Conservation (phyloP, 1,140 invertebrate genomes). For the Dendrolimus punctatus region DNA sequence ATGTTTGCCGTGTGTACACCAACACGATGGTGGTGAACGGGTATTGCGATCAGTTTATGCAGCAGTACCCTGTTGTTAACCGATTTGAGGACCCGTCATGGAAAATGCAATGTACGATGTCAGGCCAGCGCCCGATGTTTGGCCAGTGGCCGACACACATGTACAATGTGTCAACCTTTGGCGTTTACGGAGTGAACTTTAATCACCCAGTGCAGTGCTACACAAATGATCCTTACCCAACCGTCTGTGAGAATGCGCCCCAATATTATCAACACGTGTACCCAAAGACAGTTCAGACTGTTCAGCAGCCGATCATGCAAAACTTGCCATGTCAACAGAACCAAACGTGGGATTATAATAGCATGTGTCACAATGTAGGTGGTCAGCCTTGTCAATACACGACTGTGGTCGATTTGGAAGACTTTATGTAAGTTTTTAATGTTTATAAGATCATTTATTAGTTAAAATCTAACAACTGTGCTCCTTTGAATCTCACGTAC, state of each 20-base stretch:
- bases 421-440: conserved; percentile 77
- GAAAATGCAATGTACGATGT: conserved; percentile 31
- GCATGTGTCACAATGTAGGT: conserved; percentile 74
- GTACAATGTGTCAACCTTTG: conserved; percentile 26
- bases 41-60: conserved; percentile 20
- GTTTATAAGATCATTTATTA: not conserved
- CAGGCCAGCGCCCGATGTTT: conserved; percentile 13
- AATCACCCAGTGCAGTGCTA: conserved; percentile 38
- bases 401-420: conserved; percentile 76
- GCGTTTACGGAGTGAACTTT: conserved; percentile 29
- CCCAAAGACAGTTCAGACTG: conserved; percentile 16
- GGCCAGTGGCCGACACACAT: conserved; percentile 35
- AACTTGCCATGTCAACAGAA: conserved; percentile 71
- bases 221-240: conserved; percentile 21
- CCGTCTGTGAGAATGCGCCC: conserved; percentile 20
- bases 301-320: conserved; percentile 13
- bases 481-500: too few relatives aligned
- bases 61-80: conserved; percentile 33
- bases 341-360: conserved; percentile 73
- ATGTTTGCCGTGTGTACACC: conserved; percentile 20
- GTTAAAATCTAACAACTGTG: too few relatives aligned
- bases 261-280: conserved; percentile 30
- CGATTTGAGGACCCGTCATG: conserved; percentile 34
- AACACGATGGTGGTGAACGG: conserved; percentile 45
- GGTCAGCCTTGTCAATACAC: conserved; percentile 77